Conservation (phyloP, 2,797 vertebrate species). For the Enoplosus armatus region DNA sequence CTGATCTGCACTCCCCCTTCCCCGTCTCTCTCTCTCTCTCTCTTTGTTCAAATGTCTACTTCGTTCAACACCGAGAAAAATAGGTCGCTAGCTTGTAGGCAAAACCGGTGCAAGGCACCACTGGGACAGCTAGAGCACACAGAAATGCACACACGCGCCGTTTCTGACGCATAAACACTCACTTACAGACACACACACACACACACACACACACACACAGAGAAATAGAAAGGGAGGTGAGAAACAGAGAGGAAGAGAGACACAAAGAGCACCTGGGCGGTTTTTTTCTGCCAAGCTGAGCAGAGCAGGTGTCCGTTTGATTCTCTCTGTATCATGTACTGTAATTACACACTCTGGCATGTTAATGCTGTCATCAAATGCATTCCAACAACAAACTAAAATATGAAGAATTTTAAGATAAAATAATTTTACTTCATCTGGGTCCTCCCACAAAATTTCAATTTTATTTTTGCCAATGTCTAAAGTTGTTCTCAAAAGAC, state of each 20-base stretch:
- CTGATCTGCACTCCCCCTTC: slow-evolving; percentile 58
- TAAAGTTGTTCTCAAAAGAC: background rate
- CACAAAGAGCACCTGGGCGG: slow-evolving; percentile 56
- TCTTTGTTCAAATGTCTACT: slow-evolving; percentile 68
- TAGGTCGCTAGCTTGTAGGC: slow-evolving; percentile 82
- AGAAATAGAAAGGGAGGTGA: slow-evolving; percentile 33
- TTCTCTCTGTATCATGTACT: slow-evolving; percentile 29
- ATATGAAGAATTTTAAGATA: background rate
- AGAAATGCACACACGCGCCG: slow-evolving; percentile 36
- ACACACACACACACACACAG: background rate
- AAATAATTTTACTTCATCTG: background rate
- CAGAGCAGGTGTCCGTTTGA: slow-evolving; percentile 64
- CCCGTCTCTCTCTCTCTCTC: slow-evolving; percentile 17
- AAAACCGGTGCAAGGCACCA: slow-evolving; percentile 63
- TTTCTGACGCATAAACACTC: slow-evolving; percentile 43
- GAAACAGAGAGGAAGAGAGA: slow-evolving; percentile 22
- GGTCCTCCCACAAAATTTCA: background rate
- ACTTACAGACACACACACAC: slow-evolving; percentile 5
- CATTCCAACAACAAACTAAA: background rate
- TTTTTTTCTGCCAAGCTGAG: slow-evolving; percentile 52
- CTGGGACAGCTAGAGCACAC: slow-evolving; percentile 59
- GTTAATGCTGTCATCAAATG: background rate
- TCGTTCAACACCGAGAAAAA: slow-evolving; percentile 74
- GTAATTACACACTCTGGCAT: slow-evolving; percentile 45
- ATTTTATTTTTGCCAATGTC: background rate